Base-by-base conservation (phyloP, 1,140 invertebrate genomes). In the Drosophila mayri region DNA sequence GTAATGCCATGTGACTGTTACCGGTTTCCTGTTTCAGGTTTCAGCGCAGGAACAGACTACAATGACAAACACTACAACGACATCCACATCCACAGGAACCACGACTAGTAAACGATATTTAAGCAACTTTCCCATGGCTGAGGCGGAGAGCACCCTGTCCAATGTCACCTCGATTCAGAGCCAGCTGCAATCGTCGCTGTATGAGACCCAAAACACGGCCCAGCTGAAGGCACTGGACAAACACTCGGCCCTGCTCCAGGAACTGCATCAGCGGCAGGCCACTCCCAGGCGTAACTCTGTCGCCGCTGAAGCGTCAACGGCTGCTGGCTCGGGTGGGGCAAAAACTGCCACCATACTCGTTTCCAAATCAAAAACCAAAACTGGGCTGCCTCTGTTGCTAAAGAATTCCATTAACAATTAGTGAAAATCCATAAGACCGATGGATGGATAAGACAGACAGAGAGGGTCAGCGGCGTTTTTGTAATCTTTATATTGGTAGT, bases 291-390 rank as follows among this genome's bases (percentile, higher is more conserved):
- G 61, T 28, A 71, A 41, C 40, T 70, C 64, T 4, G 78, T n/a
- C 46, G 32, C 64, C 55, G 58, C 73, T 63, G 77, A 78, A 57
- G 80, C 70, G 32, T 47, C 74, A 50, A 78, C 68, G n/a, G 65
- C 63, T 25, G 60, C 55, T 37, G n/a, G 35, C 4, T 68, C 52
- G n/a, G 72, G 62, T 59, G 85, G 86, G 60, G 87, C 81, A 38
- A 93, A 93, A 91, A 93, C 92, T 50, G 92, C 92, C 58, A 93
- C 92, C 20, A 93, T 93, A 80, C 85, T 93, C 64, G 92, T 93
- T 65, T 93, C 92, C 20, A 93, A 93, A 91, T 92, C 92, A 79
- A 93, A 93, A 93, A 93, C 92, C 37, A 93, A 93, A 92, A 92
- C 92, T 63, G 92, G 92, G 77, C 87, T 93, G 81, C 92, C 92